These are phyloP conservation scores for Grantiella picta DNA, from an alignment of 2,113 vertebrate species.

Conservation along the genomic window DNA sequence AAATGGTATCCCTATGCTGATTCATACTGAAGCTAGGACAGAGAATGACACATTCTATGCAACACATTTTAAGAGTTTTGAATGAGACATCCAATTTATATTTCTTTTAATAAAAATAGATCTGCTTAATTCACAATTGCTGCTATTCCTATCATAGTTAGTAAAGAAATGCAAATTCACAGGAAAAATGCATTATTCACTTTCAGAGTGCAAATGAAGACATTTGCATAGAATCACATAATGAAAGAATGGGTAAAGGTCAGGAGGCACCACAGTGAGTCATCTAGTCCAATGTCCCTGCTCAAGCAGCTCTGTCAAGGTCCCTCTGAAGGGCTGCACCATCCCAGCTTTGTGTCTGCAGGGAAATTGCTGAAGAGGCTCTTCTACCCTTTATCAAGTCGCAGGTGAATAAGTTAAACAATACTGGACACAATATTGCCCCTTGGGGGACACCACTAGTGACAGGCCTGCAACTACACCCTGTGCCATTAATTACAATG, in stretches of 20 bases:
- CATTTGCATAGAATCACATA: neutral
- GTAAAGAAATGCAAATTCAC: constrained; percentile 17
- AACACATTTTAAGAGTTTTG: neutral
- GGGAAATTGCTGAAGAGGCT: neutral
- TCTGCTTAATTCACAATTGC: constrained; percentile 3
- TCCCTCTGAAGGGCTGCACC: neutral
- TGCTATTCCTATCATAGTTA: neutral
- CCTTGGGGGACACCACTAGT: neutral
- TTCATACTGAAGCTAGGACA: neutral
- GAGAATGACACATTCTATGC: neutral
- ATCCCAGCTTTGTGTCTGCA: neutral
- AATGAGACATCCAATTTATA: constrained; percentile 7
- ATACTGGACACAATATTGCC: too few relatives aligned
- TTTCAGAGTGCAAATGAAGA: neutral
- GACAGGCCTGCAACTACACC: neutral
- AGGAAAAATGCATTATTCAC: neutral
- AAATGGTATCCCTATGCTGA: neutral
- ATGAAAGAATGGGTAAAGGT: neutral
- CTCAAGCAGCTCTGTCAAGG: neutral
- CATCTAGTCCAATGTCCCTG: neutral
- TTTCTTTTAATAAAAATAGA: constrained; percentile 25
- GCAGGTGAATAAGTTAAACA: neutral
- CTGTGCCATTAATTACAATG: too few relatives aligned
- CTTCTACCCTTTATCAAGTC: neutral
- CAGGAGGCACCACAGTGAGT: neutral